These are phyloP conservation scores for Seriola aureovittata DNA, from an alignment of 2,113 vertebrate species.

Conservation along the genomic window DNA sequence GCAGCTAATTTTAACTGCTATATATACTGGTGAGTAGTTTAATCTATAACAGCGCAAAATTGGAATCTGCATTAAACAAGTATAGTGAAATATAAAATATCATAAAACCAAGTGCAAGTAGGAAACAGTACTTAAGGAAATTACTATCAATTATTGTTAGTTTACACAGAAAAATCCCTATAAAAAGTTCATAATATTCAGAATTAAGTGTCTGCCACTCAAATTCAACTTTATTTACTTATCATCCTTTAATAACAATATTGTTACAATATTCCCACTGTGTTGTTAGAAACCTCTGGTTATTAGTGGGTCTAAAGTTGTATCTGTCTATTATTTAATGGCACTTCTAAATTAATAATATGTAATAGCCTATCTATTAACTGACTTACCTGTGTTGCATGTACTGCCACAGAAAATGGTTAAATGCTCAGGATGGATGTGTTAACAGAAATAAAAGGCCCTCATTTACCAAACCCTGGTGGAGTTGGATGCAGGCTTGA, in stretches of 20 bases:
- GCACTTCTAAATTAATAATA: neutral
- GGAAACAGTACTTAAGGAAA: neutral
- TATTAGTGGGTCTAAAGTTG: neutral
- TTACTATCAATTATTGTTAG: neutral
- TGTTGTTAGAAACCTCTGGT: neutral
- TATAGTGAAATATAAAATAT: neutral
- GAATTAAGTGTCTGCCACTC: neutral
- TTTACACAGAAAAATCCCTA: neutral
- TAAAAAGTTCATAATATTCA: neutral
- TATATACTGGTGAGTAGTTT: too few relatives aligned
- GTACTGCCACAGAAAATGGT: neutral
- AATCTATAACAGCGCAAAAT: too few relatives aligned
- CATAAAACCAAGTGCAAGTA: neutral
- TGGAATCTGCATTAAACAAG: neutral
- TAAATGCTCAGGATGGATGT: slow-evolving; percentile 1
- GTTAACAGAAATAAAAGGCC: slow-evolving; percentile 45
- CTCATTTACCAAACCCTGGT: slow-evolving; percentile 24
- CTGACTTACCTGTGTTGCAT: neutral
- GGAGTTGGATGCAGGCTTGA: slow-evolving; percentile 11
- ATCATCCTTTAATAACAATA: neutral
- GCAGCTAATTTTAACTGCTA: too few relatives aligned
- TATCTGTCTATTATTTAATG: neutral
- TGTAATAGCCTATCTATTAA: too few relatives aligned
- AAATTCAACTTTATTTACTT: neutral
- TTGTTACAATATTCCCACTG: neutral